phyloP scores from a whole-genome alignment of 2,113 vertebrate genomes.

The Synchiropus splendidus region DNA sequence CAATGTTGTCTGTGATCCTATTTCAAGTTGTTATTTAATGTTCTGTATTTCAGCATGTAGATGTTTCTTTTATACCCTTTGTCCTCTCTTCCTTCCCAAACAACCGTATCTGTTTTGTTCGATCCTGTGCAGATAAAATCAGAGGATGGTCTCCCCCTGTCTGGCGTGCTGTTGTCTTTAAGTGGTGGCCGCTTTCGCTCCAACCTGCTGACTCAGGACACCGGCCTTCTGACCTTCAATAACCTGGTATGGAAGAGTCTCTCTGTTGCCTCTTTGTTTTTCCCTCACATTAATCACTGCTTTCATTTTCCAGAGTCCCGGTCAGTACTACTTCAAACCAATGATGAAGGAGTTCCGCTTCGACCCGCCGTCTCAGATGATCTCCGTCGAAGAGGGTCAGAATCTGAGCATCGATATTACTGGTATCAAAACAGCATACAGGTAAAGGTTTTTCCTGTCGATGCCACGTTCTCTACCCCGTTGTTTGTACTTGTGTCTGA shows the following conservation, averaged over 20 bases:
- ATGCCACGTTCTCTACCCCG: neutral
- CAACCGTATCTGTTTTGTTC: neutral
- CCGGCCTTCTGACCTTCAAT: conserved; percentile 85
- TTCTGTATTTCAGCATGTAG: no score
- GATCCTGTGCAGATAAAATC: conserved; percentile 73
- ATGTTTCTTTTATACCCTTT: no score
- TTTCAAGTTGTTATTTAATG: no score
- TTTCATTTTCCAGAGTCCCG: conserved; percentile 77
- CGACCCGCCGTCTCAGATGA: conserved; percentile 93
- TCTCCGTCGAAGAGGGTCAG: conserved; percentile 90
- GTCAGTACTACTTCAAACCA: conserved; percentile 97
- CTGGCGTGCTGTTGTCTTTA: conserved; percentile 91
- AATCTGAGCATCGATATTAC: conserved; percentile 82
- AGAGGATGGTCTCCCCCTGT: conserved; percentile 82
- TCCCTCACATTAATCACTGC: neutral
- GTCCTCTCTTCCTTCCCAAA: neutral
- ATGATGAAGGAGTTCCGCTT: conserved; percentile 99
- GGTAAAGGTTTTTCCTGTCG: conserved; percentile 17
- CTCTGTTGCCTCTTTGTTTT: neutral
- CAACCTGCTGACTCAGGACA: conserved; percentile 91
- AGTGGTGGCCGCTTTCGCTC: conserved; percentile 93
- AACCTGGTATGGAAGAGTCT: conserved; percentile 74
- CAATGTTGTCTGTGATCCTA: no score
- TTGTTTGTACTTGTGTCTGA: neutral
- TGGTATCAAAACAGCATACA: conserved; percentile 81